Percentiles rank a stretch among this genome's conserved stretches.
Conservation (phyloP, 2,113 vertebrate species). For the Oreochromis tanganicae region DNA sequence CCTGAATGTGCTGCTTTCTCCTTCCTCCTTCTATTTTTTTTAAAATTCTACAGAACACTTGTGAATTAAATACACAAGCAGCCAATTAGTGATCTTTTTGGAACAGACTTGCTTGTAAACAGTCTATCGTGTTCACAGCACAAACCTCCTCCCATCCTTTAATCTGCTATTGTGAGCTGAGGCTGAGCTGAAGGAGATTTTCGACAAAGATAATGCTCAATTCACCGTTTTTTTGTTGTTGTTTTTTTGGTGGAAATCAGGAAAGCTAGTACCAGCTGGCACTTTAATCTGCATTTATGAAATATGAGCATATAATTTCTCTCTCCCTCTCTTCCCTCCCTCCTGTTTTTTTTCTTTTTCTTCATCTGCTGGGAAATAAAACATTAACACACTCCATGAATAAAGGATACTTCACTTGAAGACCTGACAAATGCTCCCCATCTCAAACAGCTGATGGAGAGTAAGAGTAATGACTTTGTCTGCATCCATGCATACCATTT, state of each 20-base stretch:
- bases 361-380: slow-evolving; percentile 43
- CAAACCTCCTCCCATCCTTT: slow-evolving; percentile 19
- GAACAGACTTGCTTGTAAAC: slow-evolving; percentile 16
- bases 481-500: neutral
- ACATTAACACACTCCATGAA: slow-evolving; percentile 57
- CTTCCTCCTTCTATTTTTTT: neutral
- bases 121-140: neutral
- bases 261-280: slow-evolving; percentile 33
- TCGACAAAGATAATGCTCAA: neutral
- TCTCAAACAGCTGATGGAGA: slow-evolving; percentile 11
- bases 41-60: neutral
- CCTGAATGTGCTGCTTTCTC: neutral
- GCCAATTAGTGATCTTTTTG: slow-evolving; percentile 30
- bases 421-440: slow-evolving; percentile 21
- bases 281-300: slow-evolving; percentile 49
- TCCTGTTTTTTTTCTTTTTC: neutral
- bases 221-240: neutral
- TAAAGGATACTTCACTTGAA: slow-evolving; percentile 53
- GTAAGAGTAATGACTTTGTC: neutral
- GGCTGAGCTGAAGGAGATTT: slow-evolving; percentile 27
- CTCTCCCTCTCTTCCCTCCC: neutral
- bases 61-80: slow-evolving; percentile 19
- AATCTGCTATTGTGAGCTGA: neutral
- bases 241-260: neutral
- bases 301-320: slow-evolving; percentile 15